phyloP scores from a whole-genome alignment of 2,797 vertebrate genomes.

The Glyptemys insculpta region DNA sequence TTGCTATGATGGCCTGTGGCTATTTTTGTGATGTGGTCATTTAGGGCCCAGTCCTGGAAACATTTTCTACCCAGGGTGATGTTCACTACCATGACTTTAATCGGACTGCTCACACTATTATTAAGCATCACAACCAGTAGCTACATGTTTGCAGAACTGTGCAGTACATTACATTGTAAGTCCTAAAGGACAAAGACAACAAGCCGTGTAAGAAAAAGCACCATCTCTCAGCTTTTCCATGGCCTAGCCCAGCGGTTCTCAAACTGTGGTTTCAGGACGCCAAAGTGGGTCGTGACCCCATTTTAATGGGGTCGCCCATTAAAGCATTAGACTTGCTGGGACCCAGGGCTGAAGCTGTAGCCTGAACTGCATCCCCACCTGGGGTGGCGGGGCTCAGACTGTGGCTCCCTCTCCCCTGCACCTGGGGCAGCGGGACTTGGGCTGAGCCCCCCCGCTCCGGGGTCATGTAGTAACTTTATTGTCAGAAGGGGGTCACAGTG shows the following conservation, averaged over 20 bases:
- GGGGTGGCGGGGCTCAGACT: too few relatives aligned
- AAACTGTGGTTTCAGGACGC: too few relatives aligned
- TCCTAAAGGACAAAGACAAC: neutral
- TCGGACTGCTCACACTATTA: neutral
- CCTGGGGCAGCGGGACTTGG: too few relatives aligned
- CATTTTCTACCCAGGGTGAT: neutral
- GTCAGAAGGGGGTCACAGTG: too few relatives aligned
- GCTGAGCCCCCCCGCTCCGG: too few relatives aligned
- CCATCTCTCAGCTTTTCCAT: neutral
- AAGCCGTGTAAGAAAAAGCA: neutral
- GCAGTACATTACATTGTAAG: neutral
- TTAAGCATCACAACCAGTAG: neutral
- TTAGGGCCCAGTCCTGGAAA: neutral
- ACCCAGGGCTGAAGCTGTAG: too few relatives aligned
- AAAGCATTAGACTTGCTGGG: too few relatives aligned
- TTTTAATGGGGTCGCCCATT: too few relatives aligned
- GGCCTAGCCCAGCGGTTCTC: neutral
- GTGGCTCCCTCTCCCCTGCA: too few relatives aligned
- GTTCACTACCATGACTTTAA: neutral
- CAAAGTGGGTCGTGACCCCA: too few relatives aligned
- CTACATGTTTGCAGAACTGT: accelerated
- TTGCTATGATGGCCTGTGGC: neutral
- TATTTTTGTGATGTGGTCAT: neutral
- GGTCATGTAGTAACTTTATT: too few relatives aligned
- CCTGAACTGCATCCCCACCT: too few relatives aligned